phyloP scores from a whole-genome alignment of 2,888 invertebrate genomes.

The Prenolepis imparis region DNA sequence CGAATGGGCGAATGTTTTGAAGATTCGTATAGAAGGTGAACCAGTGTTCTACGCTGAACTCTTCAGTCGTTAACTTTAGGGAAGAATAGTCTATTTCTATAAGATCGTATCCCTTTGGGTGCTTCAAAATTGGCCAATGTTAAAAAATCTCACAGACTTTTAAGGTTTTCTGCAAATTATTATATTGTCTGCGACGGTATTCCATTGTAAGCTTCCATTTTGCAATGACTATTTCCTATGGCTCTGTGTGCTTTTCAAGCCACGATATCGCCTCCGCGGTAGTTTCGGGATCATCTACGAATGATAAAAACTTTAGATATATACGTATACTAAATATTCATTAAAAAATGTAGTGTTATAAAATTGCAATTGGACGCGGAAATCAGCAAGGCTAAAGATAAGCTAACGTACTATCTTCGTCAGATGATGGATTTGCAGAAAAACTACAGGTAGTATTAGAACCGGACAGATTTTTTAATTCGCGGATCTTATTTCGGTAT shows the following conservation, averaged over 20 bases:
- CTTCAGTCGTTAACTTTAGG: neutral
- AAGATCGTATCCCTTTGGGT: neutral
- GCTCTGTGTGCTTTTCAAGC: neutral
- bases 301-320: constrained; percentile 5
- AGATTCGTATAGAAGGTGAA: neutral
- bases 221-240: neutral
- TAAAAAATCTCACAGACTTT: neutral
- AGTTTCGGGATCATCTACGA: neutral
- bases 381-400: neutral
- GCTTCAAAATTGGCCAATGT: constrained; percentile 1
- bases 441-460: constrained; percentile 4
- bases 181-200: neutral
- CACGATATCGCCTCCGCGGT: neutral
- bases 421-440: constrained; percentile 1
- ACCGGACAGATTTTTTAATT: neutral
- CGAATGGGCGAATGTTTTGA: neutral
- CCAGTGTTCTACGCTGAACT: neutral
- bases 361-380: neutral
- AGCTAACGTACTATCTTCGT: neutral
- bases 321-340: neutral
- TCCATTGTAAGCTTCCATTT: neutral
- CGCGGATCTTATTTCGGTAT: constrained; percentile 1
- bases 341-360: neutral
- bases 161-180: constrained; percentile 1
- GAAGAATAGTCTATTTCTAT: neutral